phyloP scores from a whole-genome alignment of 2,113 vertebrate species.

The Etheostoma spectabile region DNA sequence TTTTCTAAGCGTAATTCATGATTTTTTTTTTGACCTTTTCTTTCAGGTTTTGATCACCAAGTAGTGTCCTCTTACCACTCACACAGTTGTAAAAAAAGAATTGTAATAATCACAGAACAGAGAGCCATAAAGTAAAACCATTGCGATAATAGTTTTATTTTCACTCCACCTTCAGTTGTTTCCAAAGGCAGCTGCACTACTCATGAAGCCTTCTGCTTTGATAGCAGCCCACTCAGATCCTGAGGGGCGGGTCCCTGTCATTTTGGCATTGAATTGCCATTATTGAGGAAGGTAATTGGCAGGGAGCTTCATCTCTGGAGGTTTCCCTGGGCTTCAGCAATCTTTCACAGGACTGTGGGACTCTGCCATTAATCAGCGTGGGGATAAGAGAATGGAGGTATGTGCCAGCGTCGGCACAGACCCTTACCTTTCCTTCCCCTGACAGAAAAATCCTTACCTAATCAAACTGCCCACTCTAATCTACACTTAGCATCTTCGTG shows the following conservation, averaged over 20 bases:
- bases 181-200: conserved; percentile 54
- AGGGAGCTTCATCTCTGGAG: conserved; percentile 78
- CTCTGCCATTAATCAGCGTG: conserved; percentile 80
- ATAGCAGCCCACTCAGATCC: conserved; percentile 61
- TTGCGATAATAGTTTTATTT: conserved; percentile 35
- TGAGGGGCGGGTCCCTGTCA: conserved; percentile 68
- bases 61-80: conserved; percentile 2
- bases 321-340: conserved; percentile 71
- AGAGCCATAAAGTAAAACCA: conserved; percentile 9
- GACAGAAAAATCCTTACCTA: conserved; percentile 83
- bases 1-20: background rate
- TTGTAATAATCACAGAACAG: conserved; percentile 15
- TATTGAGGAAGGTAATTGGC: conserved; percentile 84
- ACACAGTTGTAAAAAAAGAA: background rate
- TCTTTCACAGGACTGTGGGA: conserved; percentile 72
- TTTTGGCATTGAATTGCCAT: conserved; percentile 75
- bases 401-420: conserved; percentile 69
- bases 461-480: conserved; percentile 78
- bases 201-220: conserved; percentile 51
- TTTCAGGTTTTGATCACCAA: background rate
- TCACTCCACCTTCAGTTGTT: conserved; percentile 45
- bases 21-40: background rate
- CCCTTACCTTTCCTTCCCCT: conserved; percentile 65
- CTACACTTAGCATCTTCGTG: conserved; percentile 52
- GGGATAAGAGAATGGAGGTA: conserved; percentile 69